These are phyloP conservation scores for Megaceryle alcyon DNA, from an alignment of 2,797 vertebrate species.

Conservation along the genomic window DNA sequence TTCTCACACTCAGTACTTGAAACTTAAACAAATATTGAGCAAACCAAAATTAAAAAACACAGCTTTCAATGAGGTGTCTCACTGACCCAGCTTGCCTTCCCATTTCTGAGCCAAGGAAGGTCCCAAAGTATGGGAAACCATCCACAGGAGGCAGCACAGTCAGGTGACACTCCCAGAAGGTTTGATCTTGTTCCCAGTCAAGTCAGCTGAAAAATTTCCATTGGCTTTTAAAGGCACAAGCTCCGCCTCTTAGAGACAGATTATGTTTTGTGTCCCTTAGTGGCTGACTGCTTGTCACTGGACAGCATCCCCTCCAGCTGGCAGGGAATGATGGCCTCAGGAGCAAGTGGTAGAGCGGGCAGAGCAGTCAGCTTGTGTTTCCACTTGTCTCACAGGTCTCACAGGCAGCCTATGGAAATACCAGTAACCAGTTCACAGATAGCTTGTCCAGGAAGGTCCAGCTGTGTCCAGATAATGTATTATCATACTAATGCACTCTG, in stretches of 20 bases:
- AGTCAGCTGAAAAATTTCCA: neutral
- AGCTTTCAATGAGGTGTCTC: neutral
- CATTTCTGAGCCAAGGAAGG: neutral
- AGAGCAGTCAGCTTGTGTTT: neutral
- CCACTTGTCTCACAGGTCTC: neutral
- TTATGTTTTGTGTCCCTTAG: neutral
- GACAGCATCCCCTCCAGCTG: too few species aligned
- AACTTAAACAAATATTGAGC: neutral
- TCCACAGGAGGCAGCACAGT: neutral
- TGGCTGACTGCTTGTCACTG: neutral
- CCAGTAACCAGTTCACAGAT: neutral
- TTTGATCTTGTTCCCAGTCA: neutral
- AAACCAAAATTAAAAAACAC: neutral
- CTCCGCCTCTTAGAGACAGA: neutral
- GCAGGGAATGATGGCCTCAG: neutral
- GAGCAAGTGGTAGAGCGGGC: neutral
- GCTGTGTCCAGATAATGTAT: rapidly evolving
- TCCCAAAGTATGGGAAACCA: neutral
- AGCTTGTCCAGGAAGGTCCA: neutral
- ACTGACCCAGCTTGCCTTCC: neutral
- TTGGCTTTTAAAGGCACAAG: neutral
- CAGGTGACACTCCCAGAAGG: neutral
- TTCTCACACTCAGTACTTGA: neutral
- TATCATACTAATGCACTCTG: neutral
- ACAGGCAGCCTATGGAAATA: neutral